Percentiles rank a stretch among this genome's conserved stretches.
Evolutionary conservation across 2,888 invertebrate species (phyloP).

Genomic region (Drosophila picticornis): DNA sequence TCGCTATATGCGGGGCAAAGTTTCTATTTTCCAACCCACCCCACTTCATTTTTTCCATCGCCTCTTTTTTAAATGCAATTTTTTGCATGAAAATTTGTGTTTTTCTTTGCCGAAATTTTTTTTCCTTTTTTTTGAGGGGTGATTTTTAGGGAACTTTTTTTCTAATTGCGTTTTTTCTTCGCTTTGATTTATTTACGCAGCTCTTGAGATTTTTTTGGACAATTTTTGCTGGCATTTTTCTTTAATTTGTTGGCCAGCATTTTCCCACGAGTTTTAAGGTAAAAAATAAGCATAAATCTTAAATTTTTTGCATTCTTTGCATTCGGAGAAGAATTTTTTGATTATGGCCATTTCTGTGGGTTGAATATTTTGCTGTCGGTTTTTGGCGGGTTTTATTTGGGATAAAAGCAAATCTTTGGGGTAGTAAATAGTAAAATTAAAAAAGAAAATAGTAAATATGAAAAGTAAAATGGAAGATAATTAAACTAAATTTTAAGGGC

Average conservation of each 20-base stretch:
- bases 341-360: background rate
- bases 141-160: constrained; percentile 53
- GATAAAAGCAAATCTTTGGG: background rate
- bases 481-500: background rate
- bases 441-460: background rate
- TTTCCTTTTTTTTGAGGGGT: constrained; percentile 47
- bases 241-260: constrained; percentile 8
- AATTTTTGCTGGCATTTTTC: constrained; percentile 3
- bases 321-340: background rate
- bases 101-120: constrained; percentile 32
- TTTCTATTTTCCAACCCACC: constrained; percentile 39
- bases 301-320: constrained; percentile 11
- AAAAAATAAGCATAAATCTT: constrained; percentile 25
- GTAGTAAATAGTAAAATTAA: background rate
- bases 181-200: constrained; percentile 60
- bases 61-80: constrained; percentile 76
- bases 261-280: constrained; percentile 66
- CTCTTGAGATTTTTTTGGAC: constrained; percentile 20
- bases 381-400: background rate
- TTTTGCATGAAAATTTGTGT: constrained; percentile 69
- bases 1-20: constrained; percentile 33
- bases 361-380: background rate
- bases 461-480: background rate
- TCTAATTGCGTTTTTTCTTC: constrained; percentile 50
- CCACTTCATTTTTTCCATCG: constrained; percentile 55